Evolutionary conservation across 2,113 vertebrate genomes (phyloP).

Genomic region (Macrotus californicus): DNA sequence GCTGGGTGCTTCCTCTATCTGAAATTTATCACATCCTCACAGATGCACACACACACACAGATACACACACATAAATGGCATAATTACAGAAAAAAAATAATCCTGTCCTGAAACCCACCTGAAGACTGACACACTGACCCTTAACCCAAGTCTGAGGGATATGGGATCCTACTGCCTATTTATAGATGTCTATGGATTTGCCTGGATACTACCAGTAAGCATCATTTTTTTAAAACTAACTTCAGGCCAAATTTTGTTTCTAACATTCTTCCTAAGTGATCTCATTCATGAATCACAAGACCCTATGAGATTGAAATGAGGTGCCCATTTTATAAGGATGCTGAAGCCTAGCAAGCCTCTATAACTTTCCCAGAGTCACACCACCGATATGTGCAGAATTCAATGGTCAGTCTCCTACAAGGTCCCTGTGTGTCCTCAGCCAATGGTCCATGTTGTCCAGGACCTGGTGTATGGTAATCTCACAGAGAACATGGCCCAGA

Average conservation of each 20-base stretch:
- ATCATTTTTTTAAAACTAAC: background rate
- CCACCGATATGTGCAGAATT: background rate
- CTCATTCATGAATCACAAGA: background rate
- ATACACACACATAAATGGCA: background rate
- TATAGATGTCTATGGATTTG: background rate
- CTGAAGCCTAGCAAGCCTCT: background rate
- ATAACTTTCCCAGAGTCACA: background rate
- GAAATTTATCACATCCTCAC: background rate
- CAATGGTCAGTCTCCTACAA: background rate
- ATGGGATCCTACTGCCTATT: background rate
- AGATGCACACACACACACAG: background rate
- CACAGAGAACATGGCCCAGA: background rate
- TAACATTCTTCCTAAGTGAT: background rate
- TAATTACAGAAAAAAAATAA: background rate
- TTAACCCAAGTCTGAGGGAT: background rate
- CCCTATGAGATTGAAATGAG: background rate
- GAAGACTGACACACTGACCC: background rate
- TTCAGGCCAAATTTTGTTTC: background rate
- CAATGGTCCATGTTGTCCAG: background rate
- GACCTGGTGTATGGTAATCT: too few relatives aligned
- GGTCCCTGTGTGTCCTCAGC: background rate
- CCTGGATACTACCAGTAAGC: background rate
- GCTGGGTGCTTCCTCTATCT: background rate
- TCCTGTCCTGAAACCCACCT: background rate
- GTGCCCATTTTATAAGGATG: background rate